Evolutionary conservation across 2,113 vertebrate species (phyloP).

Genomic region (Plotosus lineatus): DNA sequence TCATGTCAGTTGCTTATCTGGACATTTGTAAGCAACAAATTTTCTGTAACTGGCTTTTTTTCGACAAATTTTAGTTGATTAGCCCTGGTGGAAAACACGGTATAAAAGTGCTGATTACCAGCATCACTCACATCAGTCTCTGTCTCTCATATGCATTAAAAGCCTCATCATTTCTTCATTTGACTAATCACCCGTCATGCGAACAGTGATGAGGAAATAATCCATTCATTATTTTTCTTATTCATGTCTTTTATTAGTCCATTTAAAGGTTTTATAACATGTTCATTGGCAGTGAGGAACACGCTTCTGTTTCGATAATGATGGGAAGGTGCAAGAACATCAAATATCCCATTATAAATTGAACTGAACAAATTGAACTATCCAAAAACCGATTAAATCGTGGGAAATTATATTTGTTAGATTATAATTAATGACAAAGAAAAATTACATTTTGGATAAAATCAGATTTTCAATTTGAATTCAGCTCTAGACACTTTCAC

Average conservation of each 20-base stretch:
- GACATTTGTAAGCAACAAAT: neutral
- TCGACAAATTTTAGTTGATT: neutral
- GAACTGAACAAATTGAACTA: neutral
- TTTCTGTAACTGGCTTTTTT: neutral
- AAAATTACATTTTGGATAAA: neutral
- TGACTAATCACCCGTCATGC: neutral
- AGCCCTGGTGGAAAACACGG: neutral
- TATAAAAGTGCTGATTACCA: neutral
- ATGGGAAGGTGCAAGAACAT: neutral
- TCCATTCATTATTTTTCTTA: neutral
- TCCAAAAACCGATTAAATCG: neutral
- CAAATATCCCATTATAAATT: neutral
- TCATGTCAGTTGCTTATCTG: neutral
- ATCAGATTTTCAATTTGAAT: neutral
- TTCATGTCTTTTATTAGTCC: neutral
- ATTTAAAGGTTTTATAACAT: neutral
- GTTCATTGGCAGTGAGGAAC: neutral
- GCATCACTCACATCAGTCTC: neutral
- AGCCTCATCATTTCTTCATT: neutral
- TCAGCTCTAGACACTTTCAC: neutral
- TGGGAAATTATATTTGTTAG: neutral
- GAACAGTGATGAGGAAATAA: neutral
- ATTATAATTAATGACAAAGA: neutral
- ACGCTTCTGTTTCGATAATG: neutral
- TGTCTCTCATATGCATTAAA: neutral